Percentiles rank a stretch among this genome's conserved stretches.
These are phyloP conservation scores for Antheraea mylitta DNA, from an alignment of 1,140 invertebrate genomes.

Conservation along the genomic window DNA sequence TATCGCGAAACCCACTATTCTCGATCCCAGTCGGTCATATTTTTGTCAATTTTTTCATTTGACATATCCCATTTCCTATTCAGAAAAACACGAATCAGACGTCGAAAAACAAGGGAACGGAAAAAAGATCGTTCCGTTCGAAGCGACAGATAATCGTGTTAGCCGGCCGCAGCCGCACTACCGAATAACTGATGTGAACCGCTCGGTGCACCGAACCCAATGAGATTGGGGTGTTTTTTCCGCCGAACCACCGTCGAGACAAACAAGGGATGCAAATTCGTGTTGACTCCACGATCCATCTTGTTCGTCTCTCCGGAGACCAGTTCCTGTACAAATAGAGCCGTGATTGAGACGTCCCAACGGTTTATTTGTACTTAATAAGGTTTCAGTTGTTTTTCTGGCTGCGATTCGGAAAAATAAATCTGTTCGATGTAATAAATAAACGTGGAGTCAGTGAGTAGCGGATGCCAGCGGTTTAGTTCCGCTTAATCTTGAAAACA, in stretches of 20 bases:
- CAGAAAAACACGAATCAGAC: slow-evolving; percentile 75
- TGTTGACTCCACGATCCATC: slow-evolving; percentile 77
- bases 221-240: slow-evolving; percentile 76
- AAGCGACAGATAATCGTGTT: slow-evolving; percentile 76
- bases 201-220: slow-evolving; percentile 63
- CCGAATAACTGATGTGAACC: slow-evolving; percentile 67
- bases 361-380: slow-evolving; percentile 60
- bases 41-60: slow-evolving; percentile 78
- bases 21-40: slow-evolving; percentile 69
- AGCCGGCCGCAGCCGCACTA: slow-evolving; percentile 52
- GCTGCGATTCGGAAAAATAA: slow-evolving; percentile 25
- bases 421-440: slow-evolving; percentile 38
- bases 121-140: slow-evolving; percentile 72
- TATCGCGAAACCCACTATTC: slow-evolving; percentile 75
- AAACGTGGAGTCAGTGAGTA: slow-evolving; percentile 36
- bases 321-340: slow-evolving; percentile 65
- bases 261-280: slow-evolving; percentile 77
- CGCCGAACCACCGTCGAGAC: slow-evolving; percentile 59
- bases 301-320: slow-evolving; percentile 71
- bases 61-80: slow-evolving; percentile 76
- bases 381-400: slow-evolving; percentile 43
- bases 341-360: slow-evolving; percentile 62
- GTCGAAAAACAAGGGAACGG: slow-evolving; percentile 73
- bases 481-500: slow-evolving; percentile 66
- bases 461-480: slow-evolving; percentile 46